Percentiles rank a stretch among this genome's conserved stretches.
Conservation (phyloP, 2,888 invertebrate genomes). For the Ischnura elegans region DNA sequence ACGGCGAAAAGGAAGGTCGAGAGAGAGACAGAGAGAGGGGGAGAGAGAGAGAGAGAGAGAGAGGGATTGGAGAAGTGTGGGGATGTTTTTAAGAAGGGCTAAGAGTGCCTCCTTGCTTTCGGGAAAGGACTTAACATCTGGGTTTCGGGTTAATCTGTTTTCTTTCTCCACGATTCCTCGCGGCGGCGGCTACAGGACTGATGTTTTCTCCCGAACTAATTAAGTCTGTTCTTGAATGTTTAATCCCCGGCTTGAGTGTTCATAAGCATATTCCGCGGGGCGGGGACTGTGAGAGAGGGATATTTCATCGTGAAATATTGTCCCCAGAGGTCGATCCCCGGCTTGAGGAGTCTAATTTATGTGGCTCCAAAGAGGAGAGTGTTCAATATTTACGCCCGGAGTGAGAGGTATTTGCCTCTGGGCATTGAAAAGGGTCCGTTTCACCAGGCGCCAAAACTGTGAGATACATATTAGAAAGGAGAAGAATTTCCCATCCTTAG, state of each 20-base stretch:
- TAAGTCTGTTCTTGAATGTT: slow-evolving; percentile 38
- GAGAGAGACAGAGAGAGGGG: background rate
- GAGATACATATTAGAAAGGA: background rate
- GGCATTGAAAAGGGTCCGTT: background rate
- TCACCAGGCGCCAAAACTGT: background rate
- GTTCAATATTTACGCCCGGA: slow-evolving; percentile 21
- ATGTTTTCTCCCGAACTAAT: slow-evolving; percentile 31
- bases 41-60: background rate
- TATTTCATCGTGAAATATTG: slow-evolving; percentile 24
- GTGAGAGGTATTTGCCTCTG: background rate
- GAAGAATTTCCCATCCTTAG: no score
- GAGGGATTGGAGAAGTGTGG: background rate
- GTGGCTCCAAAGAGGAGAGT: background rate
- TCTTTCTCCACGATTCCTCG: slow-evolving; percentile 8
- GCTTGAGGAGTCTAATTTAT: slow-evolving; percentile 28
- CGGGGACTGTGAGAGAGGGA: background rate
- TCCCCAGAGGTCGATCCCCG: slow-evolving; percentile 30
- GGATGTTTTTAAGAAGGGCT: background rate
- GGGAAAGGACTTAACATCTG: slow-evolving; percentile 20
- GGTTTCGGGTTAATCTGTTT: slow-evolving; percentile 31
- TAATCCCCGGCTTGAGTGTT: slow-evolving; percentile 18
- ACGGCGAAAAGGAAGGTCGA: background rate
- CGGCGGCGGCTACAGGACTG: background rate
- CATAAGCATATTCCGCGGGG: slow-evolving; percentile 31
- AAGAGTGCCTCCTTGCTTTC: slow-evolving; percentile 10